A percentile compares a stretch with the other conserved stretches of the same genome.
Conservation (phyloP, 2,888 invertebrate species). For the Lottia scabra region DNA sequence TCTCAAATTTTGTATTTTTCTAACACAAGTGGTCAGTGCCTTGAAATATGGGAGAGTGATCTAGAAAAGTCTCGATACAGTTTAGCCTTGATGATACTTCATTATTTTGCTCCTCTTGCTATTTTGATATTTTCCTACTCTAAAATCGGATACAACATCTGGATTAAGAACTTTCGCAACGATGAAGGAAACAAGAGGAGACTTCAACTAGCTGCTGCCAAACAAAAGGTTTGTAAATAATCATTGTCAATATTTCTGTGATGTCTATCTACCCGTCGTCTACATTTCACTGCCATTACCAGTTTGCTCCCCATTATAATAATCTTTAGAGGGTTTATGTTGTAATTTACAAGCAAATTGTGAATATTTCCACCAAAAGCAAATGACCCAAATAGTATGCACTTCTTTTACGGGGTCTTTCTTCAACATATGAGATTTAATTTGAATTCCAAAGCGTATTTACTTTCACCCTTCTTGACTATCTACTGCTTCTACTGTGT, state of each 20-base stretch:
- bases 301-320: no score
- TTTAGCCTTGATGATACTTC: conserved; percentile 81
- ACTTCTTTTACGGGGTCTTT: no score
- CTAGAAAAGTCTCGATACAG: conserved; percentile 75
- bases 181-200: conserved; percentile 34
- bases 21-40: conserved; percentile 40
- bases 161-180: conserved; percentile 78
- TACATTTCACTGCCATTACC: no score
- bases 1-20: conserved; percentile 69
- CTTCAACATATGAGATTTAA: no score
- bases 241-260: not conserved
- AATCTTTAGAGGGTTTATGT: no score
- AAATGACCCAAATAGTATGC: no score
- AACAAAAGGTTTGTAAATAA: conserved; percentile 81
- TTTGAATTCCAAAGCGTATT: no score
- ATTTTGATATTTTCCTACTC: conserved; percentile 87
- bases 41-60: conserved; percentile 40
- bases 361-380: no score
- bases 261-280: no score
- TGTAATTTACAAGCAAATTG: no score
- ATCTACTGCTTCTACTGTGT: no score
- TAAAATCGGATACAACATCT: conserved; percentile 85
- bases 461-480: no score
- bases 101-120: conserved; percentile 84
- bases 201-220: conserved; percentile 79